Evolutionary conservation across 92 coral and sea anemone species (phyloP).

Genomic region (Porites lobata): DNA sequence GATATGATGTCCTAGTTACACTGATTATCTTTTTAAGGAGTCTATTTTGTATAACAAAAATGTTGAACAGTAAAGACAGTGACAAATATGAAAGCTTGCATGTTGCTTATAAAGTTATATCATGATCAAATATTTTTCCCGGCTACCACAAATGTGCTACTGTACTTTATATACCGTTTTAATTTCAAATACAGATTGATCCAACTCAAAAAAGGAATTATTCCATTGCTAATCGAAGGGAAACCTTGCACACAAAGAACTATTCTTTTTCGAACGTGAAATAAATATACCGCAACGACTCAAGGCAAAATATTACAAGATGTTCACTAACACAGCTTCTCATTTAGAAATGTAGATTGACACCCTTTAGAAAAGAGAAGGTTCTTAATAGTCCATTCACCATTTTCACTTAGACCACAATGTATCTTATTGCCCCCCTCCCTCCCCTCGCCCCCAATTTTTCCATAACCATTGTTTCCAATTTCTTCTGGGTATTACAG

Average conservation of each 20-base stretch:
- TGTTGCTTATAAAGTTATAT: conserved; percentile 9
- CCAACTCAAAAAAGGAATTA: conserved; percentile 8
- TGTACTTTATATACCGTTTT: conserved; percentile 10
- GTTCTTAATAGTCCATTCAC: conserved; percentile 11
- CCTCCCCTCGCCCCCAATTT: too few relatives aligned
- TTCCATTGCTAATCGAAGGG: too few relatives aligned
- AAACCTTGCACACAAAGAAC: too few relatives aligned
- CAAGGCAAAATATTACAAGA: too few relatives aligned
- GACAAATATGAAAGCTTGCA: conserved; percentile 4
- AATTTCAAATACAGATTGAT: conserved; percentile 8
- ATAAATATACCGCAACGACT: too few relatives aligned
- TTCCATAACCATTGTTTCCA: too few relatives aligned
- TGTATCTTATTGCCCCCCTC: not conserved
- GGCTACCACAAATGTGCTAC: not conserved
- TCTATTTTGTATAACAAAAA: conserved; percentile 2
- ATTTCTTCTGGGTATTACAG: too few relatives aligned
- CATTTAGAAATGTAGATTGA: too few relatives aligned
- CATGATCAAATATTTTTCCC: not conserved
- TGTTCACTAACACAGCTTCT: too few relatives aligned
- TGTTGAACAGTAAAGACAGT: conserved; percentile 12
- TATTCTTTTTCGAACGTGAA: too few relatives aligned
- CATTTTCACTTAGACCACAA: not conserved
- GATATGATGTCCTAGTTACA: not conserved
- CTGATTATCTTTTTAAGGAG: not conserved
- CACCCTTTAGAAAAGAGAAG: too few relatives aligned